A percentile compares a stretch with the other conserved stretches of the same genome.
phyloP scores from a whole-genome alignment of 2,113 vertebrate genomes.

The rabbit (Oryctolagus cuniculus) region DNA sequence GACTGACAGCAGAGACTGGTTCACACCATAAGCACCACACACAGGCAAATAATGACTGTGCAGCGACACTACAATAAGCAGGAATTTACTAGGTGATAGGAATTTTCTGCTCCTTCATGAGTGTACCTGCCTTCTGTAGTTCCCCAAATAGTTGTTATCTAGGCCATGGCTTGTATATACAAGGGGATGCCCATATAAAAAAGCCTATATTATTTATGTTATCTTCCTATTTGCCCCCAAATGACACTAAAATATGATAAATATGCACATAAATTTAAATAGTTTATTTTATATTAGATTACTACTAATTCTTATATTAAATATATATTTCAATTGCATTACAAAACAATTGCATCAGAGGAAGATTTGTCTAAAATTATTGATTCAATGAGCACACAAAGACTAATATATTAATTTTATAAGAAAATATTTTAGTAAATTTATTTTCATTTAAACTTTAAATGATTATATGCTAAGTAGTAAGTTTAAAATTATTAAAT shows the following conservation, averaged over 20 bases:
- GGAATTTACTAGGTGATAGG: no score
- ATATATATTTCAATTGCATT: not conserved
- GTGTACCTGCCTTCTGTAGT: no score
- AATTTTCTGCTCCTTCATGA: no score
- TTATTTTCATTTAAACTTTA: not conserved
- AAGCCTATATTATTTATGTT: not conserved
- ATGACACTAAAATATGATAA: not conserved
- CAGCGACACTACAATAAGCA: no score
- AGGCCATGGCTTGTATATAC: no score
- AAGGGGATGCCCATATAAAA: not conserved
- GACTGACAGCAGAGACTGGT: no score
- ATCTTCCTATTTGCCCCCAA: not conserved
- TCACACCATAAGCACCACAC: no score
- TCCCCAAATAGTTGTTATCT: no score
- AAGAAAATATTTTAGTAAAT: not conserved
- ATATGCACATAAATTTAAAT: not conserved
- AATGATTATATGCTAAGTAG: not conserved
- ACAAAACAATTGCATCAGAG: not conserved
- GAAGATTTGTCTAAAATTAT: not conserved
- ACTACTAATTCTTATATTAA: not conserved
- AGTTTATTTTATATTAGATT: slow-evolving; percentile 10
- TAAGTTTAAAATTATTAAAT: not conserved
- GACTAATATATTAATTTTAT: not conserved
- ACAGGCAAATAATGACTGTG: no score
- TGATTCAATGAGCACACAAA: not conserved